Conservation (phyloP, 2,113 vertebrate genomes). For the Furnarius figulus region DNA sequence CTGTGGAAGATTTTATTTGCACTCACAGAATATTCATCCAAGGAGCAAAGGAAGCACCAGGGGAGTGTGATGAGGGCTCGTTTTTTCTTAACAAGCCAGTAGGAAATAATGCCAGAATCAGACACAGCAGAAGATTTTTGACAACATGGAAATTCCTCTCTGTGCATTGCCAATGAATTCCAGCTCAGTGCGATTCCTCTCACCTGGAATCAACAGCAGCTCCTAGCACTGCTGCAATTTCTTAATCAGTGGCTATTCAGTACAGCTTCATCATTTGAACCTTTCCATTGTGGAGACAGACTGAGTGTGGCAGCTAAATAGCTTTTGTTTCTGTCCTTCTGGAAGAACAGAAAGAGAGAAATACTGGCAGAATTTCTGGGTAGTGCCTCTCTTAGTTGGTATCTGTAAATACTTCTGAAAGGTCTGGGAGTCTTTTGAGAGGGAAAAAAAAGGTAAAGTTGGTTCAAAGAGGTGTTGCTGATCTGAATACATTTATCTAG, state of each 20-base stretch:
- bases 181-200: background rate
- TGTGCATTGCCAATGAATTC: background rate
- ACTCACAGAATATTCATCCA: conserved; percentile 29
- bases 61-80: background rate
- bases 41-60: conserved; percentile 33
- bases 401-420: background rate
- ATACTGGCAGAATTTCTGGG: background rate
- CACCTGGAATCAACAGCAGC: conserved; percentile 13
- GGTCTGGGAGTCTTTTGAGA: background rate
- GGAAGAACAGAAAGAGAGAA: background rate
- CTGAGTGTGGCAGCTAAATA: background rate
- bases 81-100: conserved; percentile 39
- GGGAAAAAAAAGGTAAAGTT: background rate
- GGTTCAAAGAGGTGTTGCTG: background rate
- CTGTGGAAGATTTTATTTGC: conserved; percentile 38
- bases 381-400: background rate
- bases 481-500: background rate
- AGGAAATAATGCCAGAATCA: conserved; percentile 29
- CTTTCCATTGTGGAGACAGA: background rate
- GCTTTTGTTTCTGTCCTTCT: conserved; percentile 46
- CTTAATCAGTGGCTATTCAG: conserved; percentile 30
- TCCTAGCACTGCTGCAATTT: background rate
- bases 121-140: conserved; percentile 9
- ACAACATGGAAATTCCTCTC: conserved; percentile 37
- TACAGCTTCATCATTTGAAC: background rate